Evolutionary conservation across 2,113 vertebrate species (phyloP), one percentile per base, ranked within the genome.

Genomic region (Dasyprocta punctata): DNA sequence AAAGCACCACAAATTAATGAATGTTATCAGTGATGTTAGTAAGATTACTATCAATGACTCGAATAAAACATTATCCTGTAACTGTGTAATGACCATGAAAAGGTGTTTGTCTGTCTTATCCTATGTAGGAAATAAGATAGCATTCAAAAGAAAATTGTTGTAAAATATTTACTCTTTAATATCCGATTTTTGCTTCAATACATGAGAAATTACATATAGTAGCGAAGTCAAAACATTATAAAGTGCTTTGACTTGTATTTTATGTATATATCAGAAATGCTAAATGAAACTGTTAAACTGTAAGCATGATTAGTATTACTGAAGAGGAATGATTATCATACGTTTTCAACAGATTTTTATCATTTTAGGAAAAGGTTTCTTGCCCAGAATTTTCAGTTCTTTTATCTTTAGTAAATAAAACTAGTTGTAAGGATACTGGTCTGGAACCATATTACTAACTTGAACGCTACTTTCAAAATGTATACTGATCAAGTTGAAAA

Each of bases 161-260:
- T 47, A 58, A 94, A 87, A 92, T 90, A 86, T 60, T 65, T 63
- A 54, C 71, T 92, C n/a, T 69, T 83, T 83, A 33, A 69, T 38
- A 82, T 7, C 12, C 36, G 0, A 69, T 89, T 81, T 95, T 61
- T 96, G 28, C 90, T 85, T 94, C 30, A 94, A 38, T 52, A 54
- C 78, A 58, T 95, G 77, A 95, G 19, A 92, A 94, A 83, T 56
- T 38, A 83, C 84, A 52, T 49, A 49, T 26, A 78, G 7, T 33
- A 87, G 4, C 92, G 14, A 47, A 71, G 78, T 49, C 56, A 84
- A 96, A 86, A 65, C 65, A 85, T 60, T 90, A 49, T 83, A 14
- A 95, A 58, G 71, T 47, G 17, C 28, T 49, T 75, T 38, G 24
- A 87, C 14, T 54, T 61, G 83, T 69, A 67, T 88, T 58, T 63